Evolutionary conservation across 2,888 invertebrate species (phyloP).

Genomic region (Cremastobaeus sp.): DNA sequence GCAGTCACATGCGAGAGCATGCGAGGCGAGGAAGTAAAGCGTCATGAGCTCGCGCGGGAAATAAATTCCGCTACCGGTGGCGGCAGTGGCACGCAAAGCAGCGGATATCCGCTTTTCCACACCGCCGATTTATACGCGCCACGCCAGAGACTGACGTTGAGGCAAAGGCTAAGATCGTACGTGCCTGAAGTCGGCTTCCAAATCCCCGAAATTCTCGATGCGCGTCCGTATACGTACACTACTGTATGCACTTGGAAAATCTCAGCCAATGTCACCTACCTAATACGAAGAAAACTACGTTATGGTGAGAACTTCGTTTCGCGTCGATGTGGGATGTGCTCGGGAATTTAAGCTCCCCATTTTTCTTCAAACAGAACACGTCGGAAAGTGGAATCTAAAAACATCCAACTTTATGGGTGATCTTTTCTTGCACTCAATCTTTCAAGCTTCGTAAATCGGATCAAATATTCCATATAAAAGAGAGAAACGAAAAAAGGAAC

Average conservation of each 20-base stretch:
- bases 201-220: conserved; percentile 55
- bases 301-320: conserved; percentile 57
- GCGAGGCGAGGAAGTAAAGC: conserved; percentile 37
- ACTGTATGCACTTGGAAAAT: conserved; percentile 39
- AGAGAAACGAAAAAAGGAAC: conserved; percentile 24
- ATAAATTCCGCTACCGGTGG: conserved; percentile 64
- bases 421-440: conserved; percentile 58
- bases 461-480: conserved; percentile 47
- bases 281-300: conserved; percentile 56
- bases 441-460: conserved; percentile 57
- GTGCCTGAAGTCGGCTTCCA: conserved; percentile 50
- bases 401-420: conserved; percentile 58
- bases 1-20: conserved; percentile 24
- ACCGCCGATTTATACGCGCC: conserved; percentile 68
- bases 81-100: conserved; percentile 64
- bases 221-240: conserved; percentile 27
- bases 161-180: conserved; percentile 57
- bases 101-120: conserved; percentile 73
- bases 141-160: conserved; percentile 56
- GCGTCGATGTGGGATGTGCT: conserved; percentile 54
- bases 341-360: conserved; percentile 57
- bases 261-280: conserved; percentile 52
- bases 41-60: conserved; percentile 59
- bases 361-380: conserved; percentile 56
- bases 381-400: conserved; percentile 56